phyloP scores from a whole-genome alignment of 2,797 vertebrate genomes.

The Dipus sagitta region DNA sequence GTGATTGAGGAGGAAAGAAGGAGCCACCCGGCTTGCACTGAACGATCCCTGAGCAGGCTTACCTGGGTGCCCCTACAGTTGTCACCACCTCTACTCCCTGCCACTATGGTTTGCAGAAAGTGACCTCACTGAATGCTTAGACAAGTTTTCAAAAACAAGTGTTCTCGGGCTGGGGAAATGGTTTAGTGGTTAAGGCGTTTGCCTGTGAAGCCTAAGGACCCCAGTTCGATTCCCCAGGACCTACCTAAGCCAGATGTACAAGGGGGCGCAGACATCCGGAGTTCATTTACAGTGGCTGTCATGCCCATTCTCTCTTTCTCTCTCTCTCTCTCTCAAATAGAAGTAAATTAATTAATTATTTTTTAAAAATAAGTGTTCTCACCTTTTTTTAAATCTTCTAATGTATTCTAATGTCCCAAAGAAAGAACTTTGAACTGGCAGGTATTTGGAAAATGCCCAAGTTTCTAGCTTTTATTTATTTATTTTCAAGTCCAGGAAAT shows the following conservation, averaged over 20 bases:
- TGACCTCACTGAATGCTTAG: not conserved
- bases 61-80: not conserved
- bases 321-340: no score
- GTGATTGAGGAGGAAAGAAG: not conserved
- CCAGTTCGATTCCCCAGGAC: no score
- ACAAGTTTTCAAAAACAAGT: not conserved
- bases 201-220: no score
- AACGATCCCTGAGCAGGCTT: not conserved
- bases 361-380: not conserved
- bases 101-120: not conserved
- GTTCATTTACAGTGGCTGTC: no score
- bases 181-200: no score
- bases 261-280: no score
- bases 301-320: no score
- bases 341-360: no score
- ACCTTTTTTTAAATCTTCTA: not conserved
- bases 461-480: not conserved
- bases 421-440: not conserved
- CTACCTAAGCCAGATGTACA: no score
- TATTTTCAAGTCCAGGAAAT: not conserved
- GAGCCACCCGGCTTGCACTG: not conserved
- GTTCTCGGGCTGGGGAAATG: not conserved
- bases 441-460: not conserved
- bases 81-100: not conserved
- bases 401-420: not conserved